Evolutionary conservation across 1,140 invertebrate species (phyloP), one percentile per base, ranked within the genome.

Genomic region (Arion vulgaris): DNA sequence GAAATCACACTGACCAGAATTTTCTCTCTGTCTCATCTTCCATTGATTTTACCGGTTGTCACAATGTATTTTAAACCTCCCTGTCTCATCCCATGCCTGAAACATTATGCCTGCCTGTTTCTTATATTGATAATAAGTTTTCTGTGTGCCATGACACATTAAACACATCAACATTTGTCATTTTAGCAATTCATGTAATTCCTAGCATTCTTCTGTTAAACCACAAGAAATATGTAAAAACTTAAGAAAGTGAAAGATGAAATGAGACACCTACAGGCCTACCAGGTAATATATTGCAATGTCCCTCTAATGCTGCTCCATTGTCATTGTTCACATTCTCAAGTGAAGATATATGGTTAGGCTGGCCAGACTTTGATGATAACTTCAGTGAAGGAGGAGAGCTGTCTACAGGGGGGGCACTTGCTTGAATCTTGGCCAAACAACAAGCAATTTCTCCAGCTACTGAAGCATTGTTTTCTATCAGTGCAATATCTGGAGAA

Each of bases 401-500:
- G 28, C 32, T 34, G 7, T 76, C 45, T 34, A 4, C 23, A 28
- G 45, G 2, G 7, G 45, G 2, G 7, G 13, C 74, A 76, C 49
- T 17, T 7, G 4, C 5, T 53, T 26, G 15, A 41, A 81, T 66
- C 45, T 57, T 39, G 32, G 68, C 19, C n/a, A 81, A 71, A 34
- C 71, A 74, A 11, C 13, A 32, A 19, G 83, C 83, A 28, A 84
- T 84, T 0, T 45, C 39, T 13, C 51, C 83, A 34, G 83, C 83
- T 28, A 77, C 78, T 0, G 32, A 34, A 51, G 83, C 83, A 51
- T 84, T 86, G 71, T 82, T 82, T 41, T 82, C 26, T 87, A 99
- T 95, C 39, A 99, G 93, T 5, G 95, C 96, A 89, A 97, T 95
- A 93, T 99, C 97, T 95, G 91, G n/a, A 19, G 19, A 2, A 26